Conservation (phyloP, 2,113 vertebrate genomes). For the Paralichthys olivaceus region DNA sequence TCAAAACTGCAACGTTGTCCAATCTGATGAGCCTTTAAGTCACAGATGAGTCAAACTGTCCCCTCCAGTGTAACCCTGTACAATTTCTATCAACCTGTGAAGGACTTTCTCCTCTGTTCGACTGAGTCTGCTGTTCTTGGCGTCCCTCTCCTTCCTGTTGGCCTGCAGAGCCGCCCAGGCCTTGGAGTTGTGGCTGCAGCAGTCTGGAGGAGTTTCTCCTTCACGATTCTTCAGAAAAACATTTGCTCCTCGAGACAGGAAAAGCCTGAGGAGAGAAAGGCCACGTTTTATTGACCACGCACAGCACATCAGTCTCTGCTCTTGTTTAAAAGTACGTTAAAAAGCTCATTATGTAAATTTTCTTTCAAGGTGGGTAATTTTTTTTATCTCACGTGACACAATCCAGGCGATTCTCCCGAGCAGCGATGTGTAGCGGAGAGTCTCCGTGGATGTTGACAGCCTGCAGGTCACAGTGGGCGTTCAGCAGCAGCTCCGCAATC, state of each 20-base stretch:
- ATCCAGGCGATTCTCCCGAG: constrained; percentile 93
- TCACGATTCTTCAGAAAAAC: constrained; percentile 95
- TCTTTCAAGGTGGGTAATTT: neutral
- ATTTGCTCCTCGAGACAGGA: constrained; percentile 91
- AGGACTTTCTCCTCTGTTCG: constrained; percentile 81
- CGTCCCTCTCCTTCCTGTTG: constrained; percentile 89
- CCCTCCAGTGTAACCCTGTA: neutral
- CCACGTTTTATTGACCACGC: neutral
- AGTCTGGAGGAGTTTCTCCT: constrained; percentile 95
- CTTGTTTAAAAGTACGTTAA: neutral
- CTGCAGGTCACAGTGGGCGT: constrained; percentile 89
- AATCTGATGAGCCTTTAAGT: neutral
- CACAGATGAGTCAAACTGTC: neutral
- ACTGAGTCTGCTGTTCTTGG: constrained; percentile 73
- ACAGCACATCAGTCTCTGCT: neutral
- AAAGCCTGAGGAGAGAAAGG: constrained; percentile 80
- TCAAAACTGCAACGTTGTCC: neutral
- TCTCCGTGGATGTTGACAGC: constrained; percentile 96
- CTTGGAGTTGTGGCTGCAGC: constrained; percentile 91
- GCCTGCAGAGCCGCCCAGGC: constrained; percentile 92
- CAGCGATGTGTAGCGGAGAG: constrained; percentile 95
- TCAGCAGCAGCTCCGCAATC: constrained; percentile 92
- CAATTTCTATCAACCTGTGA: constrained; percentile 82
- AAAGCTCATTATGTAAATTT: neutral
- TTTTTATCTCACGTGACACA: constrained; percentile 90